Percentiles rank a stretch among this genome's conserved stretches.
Evolutionary conservation across 2,113 vertebrate genomes (phyloP).

Genomic region (Aegotheles bennettii): DNA sequence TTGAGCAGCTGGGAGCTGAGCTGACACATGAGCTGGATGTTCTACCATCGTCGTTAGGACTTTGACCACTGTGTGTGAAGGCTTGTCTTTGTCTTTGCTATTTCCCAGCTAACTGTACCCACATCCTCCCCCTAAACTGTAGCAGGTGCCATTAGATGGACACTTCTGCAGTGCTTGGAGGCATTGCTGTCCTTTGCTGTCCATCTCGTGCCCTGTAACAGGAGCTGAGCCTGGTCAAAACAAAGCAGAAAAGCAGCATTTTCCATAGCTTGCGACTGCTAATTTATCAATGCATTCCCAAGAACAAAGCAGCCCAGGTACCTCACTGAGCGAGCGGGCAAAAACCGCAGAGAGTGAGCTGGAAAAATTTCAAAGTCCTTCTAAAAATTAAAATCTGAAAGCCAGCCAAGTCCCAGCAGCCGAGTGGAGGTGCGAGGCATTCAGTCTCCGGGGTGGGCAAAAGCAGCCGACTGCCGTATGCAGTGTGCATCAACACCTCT

Average conservation of each 20-base stretch:
- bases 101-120: background rate
- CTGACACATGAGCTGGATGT: background rate
- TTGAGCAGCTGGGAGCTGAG: background rate
- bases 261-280: background rate
- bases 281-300: background rate
- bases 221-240: background rate
- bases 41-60: background rate
- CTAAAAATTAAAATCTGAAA: conserved; percentile 61
- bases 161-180: background rate
- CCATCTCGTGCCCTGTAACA: background rate
- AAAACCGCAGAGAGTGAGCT: conserved; percentile 31
- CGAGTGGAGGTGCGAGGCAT: conserved; percentile 61
- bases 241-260: rapidly evolving
- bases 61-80: background rate
- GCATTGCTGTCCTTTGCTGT: background rate
- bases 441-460: conserved; percentile 59
- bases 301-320: conserved; percentile 61
- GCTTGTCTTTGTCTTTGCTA: background rate
- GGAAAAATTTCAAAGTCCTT: conserved; percentile 63
- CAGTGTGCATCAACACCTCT: conserved; percentile 63
- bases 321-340: background rate
- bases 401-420: conserved; percentile 61
- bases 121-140: background rate
- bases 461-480: conserved; percentile 56
- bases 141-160: background rate